These are phyloP conservation scores for Nymphalis polychloros DNA, from an alignment of 2,888 invertebrate genomes.

Conservation along the genomic window DNA sequence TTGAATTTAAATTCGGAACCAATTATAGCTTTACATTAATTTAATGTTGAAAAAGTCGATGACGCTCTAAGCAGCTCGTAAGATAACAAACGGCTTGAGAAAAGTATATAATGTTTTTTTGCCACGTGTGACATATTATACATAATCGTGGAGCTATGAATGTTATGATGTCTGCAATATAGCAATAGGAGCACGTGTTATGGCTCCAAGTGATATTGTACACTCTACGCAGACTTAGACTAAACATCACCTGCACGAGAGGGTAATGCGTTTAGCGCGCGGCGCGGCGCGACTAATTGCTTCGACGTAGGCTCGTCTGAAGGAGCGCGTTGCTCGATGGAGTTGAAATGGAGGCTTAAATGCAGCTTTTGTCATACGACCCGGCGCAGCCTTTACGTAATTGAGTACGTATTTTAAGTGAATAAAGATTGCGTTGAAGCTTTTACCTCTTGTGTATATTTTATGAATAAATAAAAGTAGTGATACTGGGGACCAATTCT, in stretches of 20 bases:
- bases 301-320: conserved; percentile 6
- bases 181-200: neutral
- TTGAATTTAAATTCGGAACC: too few relatives aligned
- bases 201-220: neutral
- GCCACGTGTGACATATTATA: too few relatives aligned
- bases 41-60: too few relatives aligned
- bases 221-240: neutral
- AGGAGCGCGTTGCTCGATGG: neutral
- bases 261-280: conserved; percentile 22
- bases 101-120: too few relatives aligned
- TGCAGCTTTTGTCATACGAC: conserved; percentile 3
- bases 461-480: too few relatives aligned
- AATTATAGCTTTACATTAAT: too few relatives aligned
- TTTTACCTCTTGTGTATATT: too few relatives aligned
- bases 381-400: neutral
- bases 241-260: neutral
- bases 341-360: neutral
- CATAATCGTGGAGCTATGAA: neutral
- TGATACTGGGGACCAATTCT: too few relatives aligned
- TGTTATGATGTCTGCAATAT: neutral
- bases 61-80: too few relatives aligned
- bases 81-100: too few relatives aligned
- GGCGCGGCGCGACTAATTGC: conserved; percentile 20
- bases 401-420: neutral
- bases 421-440: neutral